Evolutionary conservation across 1,140 invertebrate genomes (phyloP).

Genomic region (Aethina tumida): DNA sequence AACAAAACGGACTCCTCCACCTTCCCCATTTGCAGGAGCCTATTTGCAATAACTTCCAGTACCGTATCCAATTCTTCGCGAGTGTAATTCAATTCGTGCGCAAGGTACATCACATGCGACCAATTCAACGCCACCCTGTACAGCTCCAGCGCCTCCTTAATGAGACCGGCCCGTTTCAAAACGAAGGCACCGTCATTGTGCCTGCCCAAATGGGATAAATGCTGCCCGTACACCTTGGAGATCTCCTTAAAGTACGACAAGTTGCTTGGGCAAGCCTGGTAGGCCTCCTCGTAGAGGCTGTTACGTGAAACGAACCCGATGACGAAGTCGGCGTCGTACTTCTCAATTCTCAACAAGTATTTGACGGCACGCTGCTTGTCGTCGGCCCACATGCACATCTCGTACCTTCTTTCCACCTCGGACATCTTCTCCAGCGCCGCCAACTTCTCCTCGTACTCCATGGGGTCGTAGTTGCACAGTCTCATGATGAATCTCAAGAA

Average conservation of each 20-base stretch:
- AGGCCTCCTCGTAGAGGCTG: constrained; percentile 17
- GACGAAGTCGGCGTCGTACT: constrained; percentile 6
- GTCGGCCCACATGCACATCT: constrained; percentile 14
- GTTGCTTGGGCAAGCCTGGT: constrained; percentile 6
- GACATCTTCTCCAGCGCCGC: constrained; percentile 9
- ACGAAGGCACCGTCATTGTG: constrained; percentile 18
- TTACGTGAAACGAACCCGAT: constrained; percentile 17
- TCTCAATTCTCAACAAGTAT: constrained; percentile 15
- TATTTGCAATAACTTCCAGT: constrained; percentile 11
- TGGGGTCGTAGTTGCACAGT: constrained; percentile 18
- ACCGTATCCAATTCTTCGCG: constrained; percentile 4
- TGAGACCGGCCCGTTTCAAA: constrained; percentile 18
- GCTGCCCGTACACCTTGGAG: constrained; percentile 14
- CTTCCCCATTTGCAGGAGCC: constrained; percentile 9
- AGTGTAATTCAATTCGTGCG: constrained; percentile 8
- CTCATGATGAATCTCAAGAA: constrained; percentile 18
- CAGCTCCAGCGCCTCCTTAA: constrained; percentile 14
- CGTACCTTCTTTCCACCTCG: constrained; percentile 13
- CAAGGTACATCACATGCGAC: constrained; percentile 14
- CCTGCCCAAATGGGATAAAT: constrained; percentile 9
- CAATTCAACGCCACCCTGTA: constrained; percentile 16
- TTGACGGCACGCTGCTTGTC: constrained; percentile 14
- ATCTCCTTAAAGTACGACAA: constrained; percentile 12
- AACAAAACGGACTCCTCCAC: constrained; percentile 18
- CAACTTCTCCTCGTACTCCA: constrained; percentile 18